Conservation (phyloP, 2,113 vertebrate species). For the Cyprinodon tularosa region DNA sequence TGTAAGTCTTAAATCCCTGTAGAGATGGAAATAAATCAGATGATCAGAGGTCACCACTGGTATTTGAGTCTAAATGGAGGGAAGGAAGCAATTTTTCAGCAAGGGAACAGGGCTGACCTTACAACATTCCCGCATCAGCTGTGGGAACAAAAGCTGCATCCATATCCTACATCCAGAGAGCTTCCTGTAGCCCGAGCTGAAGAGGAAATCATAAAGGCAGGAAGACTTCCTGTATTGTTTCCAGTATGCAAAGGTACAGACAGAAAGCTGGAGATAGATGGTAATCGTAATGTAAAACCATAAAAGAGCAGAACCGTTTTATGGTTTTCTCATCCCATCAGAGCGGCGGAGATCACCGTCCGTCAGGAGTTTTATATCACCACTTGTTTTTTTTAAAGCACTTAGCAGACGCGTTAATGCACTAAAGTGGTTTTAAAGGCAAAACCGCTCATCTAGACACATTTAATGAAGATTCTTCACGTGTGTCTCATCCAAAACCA, state of each 20-base stretch:
- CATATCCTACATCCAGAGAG: slow-evolving; percentile 45
- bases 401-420: slow-evolving; percentile 6
- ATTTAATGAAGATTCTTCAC: neutral
- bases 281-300: slow-evolving; percentile 26
- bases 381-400: neutral
- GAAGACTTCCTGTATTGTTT: slow-evolving; percentile 79
- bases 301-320: slow-evolving; percentile 25
- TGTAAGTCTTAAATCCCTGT: neutral
- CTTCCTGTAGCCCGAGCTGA: slow-evolving; percentile 62
- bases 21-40: neutral
- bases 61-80: neutral
- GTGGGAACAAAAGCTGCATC: slow-evolving; percentile 58
- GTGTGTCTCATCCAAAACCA: neutral
- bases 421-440: neutral
- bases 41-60: neutral
- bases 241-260: slow-evolving; percentile 29
- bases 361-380: slow-evolving; percentile 4
- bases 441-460: too few relatives aligned
- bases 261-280: slow-evolving; percentile 6
- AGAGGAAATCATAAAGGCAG: slow-evolving; percentile 80
- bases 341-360: slow-evolving; percentile 9
- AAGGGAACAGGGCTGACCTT: slow-evolving; percentile 12
- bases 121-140: slow-evolving; percentile 57
- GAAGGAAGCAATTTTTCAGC: slow-evolving; percentile 46
- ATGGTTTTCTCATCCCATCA: neutral